Evolutionary conservation across 2,888 invertebrate species (phyloP).

Genomic region (Alsophila aescularia): DNA sequence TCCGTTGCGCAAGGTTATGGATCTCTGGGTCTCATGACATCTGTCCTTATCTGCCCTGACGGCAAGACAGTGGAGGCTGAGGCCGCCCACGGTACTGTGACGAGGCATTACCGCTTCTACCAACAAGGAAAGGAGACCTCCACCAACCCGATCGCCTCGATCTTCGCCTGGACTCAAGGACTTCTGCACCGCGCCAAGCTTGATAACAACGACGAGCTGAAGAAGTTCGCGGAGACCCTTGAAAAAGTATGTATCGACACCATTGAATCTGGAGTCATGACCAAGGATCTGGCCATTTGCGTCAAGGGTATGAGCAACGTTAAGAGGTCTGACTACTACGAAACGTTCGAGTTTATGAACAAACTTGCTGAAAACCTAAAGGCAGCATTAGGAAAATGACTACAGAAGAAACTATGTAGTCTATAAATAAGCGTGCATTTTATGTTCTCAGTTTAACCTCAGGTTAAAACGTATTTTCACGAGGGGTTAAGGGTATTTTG

Average conservation of each 20-base stretch:
- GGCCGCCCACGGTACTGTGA: conserved; percentile 99
- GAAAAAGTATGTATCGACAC: conserved; percentile 97
- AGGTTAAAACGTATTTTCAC: conserved; percentile 44
- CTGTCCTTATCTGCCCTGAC: conserved; percentile 98
- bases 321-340: conserved; percentile 93
- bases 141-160: conserved; percentile 99
- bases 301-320: conserved; percentile 96
- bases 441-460: conserved; percentile 35
- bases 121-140: conserved; percentile 99
- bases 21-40: conserved; percentile 99
- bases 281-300: conserved; percentile 99
- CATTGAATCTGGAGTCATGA: conserved; percentile 97
- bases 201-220: conserved; percentile 91
- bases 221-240: conserved; percentile 92
- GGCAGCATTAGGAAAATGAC: conserved; percentile 85
- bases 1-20: conserved; percentile 99
- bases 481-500: conserved; percentile 64
- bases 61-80: conserved; percentile 99
- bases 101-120: conserved; percentile 94
- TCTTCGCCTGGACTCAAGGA: conserved; percentile 99
- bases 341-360: conserved; percentile 98
- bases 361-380: conserved; percentile 96
- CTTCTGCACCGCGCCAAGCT: conserved; percentile 96
- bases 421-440: conserved; percentile 52
- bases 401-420: conserved; percentile 57